These are phyloP conservation scores for Columba janthina DNA, from an alignment of 2,113 vertebrate genomes.

Conservation along the genomic window DNA sequence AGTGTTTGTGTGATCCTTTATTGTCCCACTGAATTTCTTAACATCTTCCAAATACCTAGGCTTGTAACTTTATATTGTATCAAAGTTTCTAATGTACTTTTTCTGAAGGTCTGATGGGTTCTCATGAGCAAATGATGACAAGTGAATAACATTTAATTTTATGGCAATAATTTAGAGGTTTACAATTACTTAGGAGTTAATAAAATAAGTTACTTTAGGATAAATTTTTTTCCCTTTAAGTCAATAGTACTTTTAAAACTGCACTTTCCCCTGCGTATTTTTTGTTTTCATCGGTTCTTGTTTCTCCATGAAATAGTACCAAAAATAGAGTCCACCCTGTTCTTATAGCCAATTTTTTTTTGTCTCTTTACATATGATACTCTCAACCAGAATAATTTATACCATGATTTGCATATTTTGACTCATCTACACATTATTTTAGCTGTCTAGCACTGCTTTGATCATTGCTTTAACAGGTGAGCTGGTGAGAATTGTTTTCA, in stretches of 20 bases:
- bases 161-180: not conserved
- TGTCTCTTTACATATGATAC: not conserved
- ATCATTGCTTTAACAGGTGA: not conserved
- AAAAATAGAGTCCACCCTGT: not conserved
- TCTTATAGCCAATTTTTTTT: not conserved
- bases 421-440: not conserved
- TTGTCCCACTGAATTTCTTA: not conserved
- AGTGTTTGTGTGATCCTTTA: not conserved
- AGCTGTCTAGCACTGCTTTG: not conserved
- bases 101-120: not conserved
- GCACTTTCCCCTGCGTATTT: rapidly evolving
- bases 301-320: not conserved
- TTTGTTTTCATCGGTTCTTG: not conserved
- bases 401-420: not conserved
- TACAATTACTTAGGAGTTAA: not conserved
- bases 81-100: not conserved
- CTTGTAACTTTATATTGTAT: not conserved
- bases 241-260: not conserved
- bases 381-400: not conserved
- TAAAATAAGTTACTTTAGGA: not conserved
- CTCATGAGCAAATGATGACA: not conserved
- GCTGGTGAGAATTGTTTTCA: not conserved
- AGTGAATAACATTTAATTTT: not conserved
- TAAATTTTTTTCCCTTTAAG: not conserved
- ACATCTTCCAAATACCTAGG: not conserved